Base-by-base conservation (phyloP, 2,888 invertebrate species). In the Agrochola macilenta region DNA sequence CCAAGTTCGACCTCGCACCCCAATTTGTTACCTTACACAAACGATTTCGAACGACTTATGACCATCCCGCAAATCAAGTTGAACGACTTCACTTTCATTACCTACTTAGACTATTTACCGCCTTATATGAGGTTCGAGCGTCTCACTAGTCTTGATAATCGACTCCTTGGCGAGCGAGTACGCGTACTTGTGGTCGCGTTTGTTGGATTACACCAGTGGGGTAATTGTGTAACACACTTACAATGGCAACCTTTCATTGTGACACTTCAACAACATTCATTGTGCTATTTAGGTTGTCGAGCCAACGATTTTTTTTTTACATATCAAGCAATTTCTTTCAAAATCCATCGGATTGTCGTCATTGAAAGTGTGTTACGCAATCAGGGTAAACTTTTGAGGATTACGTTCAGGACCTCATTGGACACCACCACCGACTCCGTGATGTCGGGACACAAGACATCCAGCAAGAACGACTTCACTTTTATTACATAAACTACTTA, bases 381-480 rank as follows among this genome's bases (percentile, higher is more conserved):
- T 14, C 46, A 46, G 46, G 4, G 46, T 46, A 12, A 46, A 46
- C 14, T 99, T 99, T 98, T 98, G 74, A 99, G 97, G 90, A 99
- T 98, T 83, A 99, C 98, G 95, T 99, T 99, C 78, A 99, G 97
- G 20, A 99, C 97, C 94, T 99, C 99, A 93, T 99, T 99, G 87
- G 99, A 99, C 69, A 99, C 99, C 89, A 98, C 98, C 93, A 99
- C 99, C 14, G 99, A 99, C 95, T 99, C 99, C 39, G 99, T 98
- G 89, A 99, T 99, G 63, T 30, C 30, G 99, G 99, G 99, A 90
- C 98, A 98, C 84, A 99, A 97, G 73, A 99, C 30, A 30, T 30
- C 30, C 30, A 30, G 30, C 30, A 30, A 30, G 30, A 30, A 30
- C 49, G 17, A 49, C 17, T 49, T 49, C 17, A 49, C 46, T 46